phyloP scores from a whole-genome alignment of 2,797 vertebrate genomes.

The Peromyscus nudipes region DNA sequence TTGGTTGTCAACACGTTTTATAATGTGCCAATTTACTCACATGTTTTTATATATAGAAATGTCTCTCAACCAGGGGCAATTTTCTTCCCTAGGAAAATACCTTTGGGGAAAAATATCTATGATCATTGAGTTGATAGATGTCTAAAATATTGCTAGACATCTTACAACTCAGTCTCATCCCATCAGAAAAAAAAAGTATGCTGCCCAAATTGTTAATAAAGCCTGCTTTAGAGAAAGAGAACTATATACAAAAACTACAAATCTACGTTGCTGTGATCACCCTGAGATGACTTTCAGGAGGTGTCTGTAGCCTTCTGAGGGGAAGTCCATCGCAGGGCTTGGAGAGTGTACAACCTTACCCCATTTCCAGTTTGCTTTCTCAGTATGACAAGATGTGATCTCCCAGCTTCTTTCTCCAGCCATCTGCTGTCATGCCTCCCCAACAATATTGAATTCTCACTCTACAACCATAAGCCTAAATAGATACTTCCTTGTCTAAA shows the following conservation, averaged over 20 bases:
- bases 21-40: slow-evolving; percentile 30
- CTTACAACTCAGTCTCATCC: neutral
- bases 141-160: neutral
- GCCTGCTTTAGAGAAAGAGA: neutral
- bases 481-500: neutral
- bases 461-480: no score
- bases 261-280: neutral
- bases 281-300: neutral
- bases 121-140: neutral
- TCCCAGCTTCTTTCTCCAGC: neutral
- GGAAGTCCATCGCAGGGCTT: neutral
- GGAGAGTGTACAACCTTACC: neutral
- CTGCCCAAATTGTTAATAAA: neutral
- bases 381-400: neutral
- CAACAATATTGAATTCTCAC: neutral
- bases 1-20: slow-evolving; percentile 54
- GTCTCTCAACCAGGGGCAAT: neutral
- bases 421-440: no score
- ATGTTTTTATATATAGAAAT: slow-evolving; percentile 7
- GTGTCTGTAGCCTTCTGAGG: no score
- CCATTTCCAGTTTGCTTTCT: neutral
- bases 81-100: neutral
- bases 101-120: neutral
- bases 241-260: neutral
- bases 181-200: neutral